A percentile compares a stretch with the other conserved stretches of the same genome.
Conservation (phyloP, 2,113 vertebrate species). For the Anguilla rostrata region DNA sequence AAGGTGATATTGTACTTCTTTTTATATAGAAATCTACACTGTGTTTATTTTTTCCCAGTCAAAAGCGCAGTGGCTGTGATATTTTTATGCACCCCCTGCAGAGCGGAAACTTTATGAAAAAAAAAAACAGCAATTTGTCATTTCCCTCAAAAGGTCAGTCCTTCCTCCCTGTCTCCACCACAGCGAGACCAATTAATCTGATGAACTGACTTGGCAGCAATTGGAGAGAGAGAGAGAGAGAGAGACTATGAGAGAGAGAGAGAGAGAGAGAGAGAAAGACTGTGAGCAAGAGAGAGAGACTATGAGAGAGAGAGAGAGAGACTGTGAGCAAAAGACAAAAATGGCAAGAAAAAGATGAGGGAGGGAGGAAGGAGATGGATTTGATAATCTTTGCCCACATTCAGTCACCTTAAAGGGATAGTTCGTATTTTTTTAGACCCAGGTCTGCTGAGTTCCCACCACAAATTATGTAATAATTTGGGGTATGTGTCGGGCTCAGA, state of each 20-base stretch:
- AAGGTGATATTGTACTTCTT: neutral
- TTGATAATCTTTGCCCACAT: conserved; percentile 64
- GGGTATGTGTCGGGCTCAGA: too few species aligned
- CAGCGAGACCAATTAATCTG: conserved; percentile 58
- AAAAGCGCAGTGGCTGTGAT: neutral
- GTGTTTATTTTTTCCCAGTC: neutral
- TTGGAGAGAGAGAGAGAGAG: conserved; percentile 44
- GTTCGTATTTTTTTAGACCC: too few species aligned
- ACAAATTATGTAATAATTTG: too few species aligned
- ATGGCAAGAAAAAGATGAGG: conserved; percentile 23
- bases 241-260: neutral
- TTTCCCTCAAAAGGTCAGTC: conserved; percentile 58
- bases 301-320: neutral
- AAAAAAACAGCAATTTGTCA: conserved; percentile 42
- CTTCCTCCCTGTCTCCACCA: conserved; percentile 45
- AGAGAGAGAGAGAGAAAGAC: neutral
- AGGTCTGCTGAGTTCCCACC: too few species aligned
- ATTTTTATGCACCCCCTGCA: neutral
- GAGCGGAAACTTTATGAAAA: neutral
- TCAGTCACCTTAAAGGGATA: conserved; percentile 58
- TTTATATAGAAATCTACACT: neutral
- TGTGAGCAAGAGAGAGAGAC: neutral
- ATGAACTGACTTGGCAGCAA: conserved; percentile 61
- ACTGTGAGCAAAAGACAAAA: neutral
- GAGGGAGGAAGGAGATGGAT: conserved; percentile 54